Base-by-base conservation (phyloP, 2,113 vertebrate genomes). In the Takifugu bimaculatus region DNA sequence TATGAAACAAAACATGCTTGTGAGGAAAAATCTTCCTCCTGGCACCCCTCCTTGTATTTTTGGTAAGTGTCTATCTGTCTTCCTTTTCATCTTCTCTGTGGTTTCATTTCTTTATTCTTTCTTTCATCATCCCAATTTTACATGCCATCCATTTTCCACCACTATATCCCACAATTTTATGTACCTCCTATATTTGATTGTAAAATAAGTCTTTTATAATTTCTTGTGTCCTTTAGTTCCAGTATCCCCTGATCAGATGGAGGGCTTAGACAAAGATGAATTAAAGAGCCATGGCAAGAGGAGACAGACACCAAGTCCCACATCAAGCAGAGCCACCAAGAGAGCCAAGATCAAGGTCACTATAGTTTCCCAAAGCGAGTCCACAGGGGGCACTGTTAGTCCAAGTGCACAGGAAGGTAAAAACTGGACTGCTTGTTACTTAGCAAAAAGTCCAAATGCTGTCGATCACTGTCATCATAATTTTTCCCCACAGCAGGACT, bases 1-100 rank as follows among this genome's bases (percentile, higher is more conserved):
- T 94, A 94, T 99, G 93, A 98, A 97, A 94, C 96, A 99, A 93
- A 99, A 95, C 88, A 91, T 98, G 95, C 93, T 98, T 92, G 95
- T 93, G 93, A 97, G 94, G 94, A 98, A 97, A 93, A 93, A 92
- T 88, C 91, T 96, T 93, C 93, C 94, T 94, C 93, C 94, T 70
- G 95, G 94, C 91, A 91, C 90, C 70, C 93, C 95, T 80, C 94
- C 96, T 81, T 97, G 96, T 93, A 93, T 97, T 78, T 95, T 96
- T 90, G 96, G 96, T 99, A 93, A 97, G 96, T 98, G 87, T 88
- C 77, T 84, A 56, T 91, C 78, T 65, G 81, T 57, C 63, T 77
- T 54, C 32, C 70, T 58, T 66, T 28, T 54, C 59, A 72, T 60
- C 75, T 3, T 74, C 63, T 77, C 2, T 72, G 15, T 47, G 20